Conservation (phyloP, 2,888 invertebrate species). For the Trachelus tabidus region DNA sequence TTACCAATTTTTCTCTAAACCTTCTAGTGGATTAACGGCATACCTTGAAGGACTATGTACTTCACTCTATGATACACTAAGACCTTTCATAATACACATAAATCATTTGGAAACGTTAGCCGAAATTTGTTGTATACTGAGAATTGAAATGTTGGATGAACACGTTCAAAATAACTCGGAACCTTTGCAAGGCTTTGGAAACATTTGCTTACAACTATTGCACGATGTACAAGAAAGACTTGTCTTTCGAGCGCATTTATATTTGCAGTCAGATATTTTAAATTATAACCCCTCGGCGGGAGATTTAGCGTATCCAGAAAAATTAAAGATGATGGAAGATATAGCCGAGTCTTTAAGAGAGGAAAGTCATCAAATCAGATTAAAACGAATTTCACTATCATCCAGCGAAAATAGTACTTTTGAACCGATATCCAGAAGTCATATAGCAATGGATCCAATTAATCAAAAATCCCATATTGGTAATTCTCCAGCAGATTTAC, state of each 20-base stretch:
- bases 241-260: constrained; percentile 94
- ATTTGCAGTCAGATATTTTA: constrained; percentile 91
- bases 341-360: constrained; percentile 61
- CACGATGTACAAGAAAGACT: constrained; percentile 97
- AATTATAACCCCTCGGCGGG: constrained; percentile 91
- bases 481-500: constrained; percentile 93
- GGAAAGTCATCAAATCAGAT: constrained; percentile 53
- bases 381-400: constrained; percentile 57
- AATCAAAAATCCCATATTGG: constrained; percentile 56
- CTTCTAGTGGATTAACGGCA: constrained; percentile 75
- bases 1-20: constrained; percentile 86
- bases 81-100: constrained; percentile 95
- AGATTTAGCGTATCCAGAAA: constrained; percentile 97
- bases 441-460: constrained; percentile 50
- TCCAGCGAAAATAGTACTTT: constrained; percentile 47
- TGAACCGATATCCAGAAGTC: constrained; percentile 50
- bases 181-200: constrained; percentile 81
- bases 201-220: constrained; percentile 82
- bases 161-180: constrained; percentile 84
- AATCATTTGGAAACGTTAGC: constrained; percentile 97
- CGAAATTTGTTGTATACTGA: constrained; percentile 93
- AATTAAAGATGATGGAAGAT: constrained; percentile 97
- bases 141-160: constrained; percentile 92
- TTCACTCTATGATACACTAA: constrained; percentile 88
- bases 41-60: constrained; percentile 89